Conservation (phyloP, 35 echinoderm and acorn worm genomes). For the Apostichopus parvimensis region DNA sequence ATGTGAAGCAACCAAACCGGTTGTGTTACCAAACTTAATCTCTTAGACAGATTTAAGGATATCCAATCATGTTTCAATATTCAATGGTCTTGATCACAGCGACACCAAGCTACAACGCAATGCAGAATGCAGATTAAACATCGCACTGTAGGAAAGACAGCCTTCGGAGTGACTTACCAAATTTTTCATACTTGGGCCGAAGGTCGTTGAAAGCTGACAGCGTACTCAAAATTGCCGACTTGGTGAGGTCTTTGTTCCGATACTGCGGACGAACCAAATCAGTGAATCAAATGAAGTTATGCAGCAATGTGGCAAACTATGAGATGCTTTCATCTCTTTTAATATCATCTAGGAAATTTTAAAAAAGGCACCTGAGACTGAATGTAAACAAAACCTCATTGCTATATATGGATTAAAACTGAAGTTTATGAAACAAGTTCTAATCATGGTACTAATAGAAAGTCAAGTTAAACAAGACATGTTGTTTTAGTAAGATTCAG, state of each 20-base stretch:
- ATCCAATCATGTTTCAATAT: too few species aligned
- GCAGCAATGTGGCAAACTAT: background rate
- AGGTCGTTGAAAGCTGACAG: conserved; percentile 75
- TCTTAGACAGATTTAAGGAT: background rate
- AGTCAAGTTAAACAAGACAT: too few species aligned
- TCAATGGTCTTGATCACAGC: too few species aligned
- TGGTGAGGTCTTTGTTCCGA: conserved; percentile 76
- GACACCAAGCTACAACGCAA: background rate
- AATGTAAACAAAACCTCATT: too few species aligned
- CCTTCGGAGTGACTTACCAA: conserved; percentile 64
- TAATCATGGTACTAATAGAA: too few species aligned
- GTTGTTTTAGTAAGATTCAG: too few species aligned
- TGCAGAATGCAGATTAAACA: background rate
- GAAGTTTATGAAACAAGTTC: too few species aligned
- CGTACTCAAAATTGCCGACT: conserved; percentile 62
- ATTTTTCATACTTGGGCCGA: conserved; percentile 71
- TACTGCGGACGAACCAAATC: conserved; percentile 64
- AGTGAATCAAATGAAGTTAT: background rate
- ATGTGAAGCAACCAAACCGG: background rate
- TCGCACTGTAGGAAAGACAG: background rate
- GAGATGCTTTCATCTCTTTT: background rate
- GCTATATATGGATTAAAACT: too few species aligned
- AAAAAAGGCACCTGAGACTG: too few species aligned
- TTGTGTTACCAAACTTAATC: too few species aligned
- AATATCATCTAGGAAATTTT: too few species aligned